These are phyloP conservation scores for Brachycybe producta DNA, from an alignment of 2,888 invertebrate genomes.

Conservation along the genomic window DNA sequence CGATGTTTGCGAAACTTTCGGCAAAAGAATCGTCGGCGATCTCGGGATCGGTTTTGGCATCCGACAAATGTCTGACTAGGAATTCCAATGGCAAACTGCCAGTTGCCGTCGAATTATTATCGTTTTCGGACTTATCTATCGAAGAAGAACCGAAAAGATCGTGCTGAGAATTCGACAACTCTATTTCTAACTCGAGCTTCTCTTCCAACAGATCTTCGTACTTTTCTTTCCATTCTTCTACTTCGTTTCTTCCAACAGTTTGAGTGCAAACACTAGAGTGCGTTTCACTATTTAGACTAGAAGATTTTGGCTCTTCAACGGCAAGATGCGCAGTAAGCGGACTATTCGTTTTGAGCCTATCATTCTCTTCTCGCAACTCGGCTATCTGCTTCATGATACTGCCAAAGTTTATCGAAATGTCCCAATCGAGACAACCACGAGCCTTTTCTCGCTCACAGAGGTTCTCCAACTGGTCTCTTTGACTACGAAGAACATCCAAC, in stretches of 20 bases:
- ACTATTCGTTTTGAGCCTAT: not conserved
- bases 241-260: not conserved
- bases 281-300: not conserved
- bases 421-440: not conserved
- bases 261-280: not conserved
- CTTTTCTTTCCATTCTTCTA: constrained; percentile 8
- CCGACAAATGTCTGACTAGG: too few relatives aligned
- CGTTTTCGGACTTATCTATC: not conserved
- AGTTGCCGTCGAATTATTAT: not conserved
- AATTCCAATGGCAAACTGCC: constrained; percentile 1
- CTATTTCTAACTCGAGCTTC: constrained; percentile 13
- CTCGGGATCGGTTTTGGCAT: not conserved
- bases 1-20: not conserved
- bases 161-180: not conserved
- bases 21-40: not conserved
- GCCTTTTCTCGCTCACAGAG: not conserved
- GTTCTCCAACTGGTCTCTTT: not conserved
- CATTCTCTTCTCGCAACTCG: constrained; percentile 1
- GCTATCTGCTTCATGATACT: not conserved
- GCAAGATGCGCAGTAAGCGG: not conserved
- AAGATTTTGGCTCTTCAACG: not conserved
- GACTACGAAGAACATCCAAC: too few relatives aligned
- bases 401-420: not conserved
- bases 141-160: not conserved
- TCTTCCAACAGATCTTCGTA: constrained; percentile 12